Evolutionary conservation across 2,888 invertebrate species (phyloP).

Genomic region (Xestia c-nigrum): DNA sequence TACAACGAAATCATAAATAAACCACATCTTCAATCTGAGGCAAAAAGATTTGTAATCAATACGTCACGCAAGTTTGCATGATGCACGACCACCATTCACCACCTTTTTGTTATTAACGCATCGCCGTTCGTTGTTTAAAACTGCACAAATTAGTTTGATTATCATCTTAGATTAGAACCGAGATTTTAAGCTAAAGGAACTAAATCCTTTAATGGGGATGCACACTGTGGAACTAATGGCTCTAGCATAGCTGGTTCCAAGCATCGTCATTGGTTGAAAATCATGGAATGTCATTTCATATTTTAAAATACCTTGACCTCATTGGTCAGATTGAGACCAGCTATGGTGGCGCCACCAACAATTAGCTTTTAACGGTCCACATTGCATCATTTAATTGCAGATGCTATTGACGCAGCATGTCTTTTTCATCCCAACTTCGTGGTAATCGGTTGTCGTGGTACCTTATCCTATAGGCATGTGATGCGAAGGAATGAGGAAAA

Average conservation of each 20-base stretch:
- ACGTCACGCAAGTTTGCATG: conserved; percentile 47
- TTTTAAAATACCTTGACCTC: too few relatives aligned
- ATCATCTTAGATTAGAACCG: not conserved
- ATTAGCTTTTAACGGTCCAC: too few relatives aligned
- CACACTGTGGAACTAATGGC: too few relatives aligned
- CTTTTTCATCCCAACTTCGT: not conserved
- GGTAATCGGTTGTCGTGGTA: too few relatives aligned
- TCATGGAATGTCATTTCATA: too few relatives aligned
- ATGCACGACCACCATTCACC: not conserved
- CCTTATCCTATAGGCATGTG: too few relatives aligned
- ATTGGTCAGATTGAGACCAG: too few relatives aligned
- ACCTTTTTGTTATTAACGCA: not conserved
- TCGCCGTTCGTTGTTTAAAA: conserved; percentile 3
- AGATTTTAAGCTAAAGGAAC: not conserved
- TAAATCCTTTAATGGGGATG: too few relatives aligned
- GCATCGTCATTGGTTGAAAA: too few relatives aligned
- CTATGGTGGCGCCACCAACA: too few relatives aligned
- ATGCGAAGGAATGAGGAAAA: too few relatives aligned
- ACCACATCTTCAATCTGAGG: conserved; percentile 16
- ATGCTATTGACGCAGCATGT: not conserved
- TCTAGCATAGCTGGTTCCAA: too few relatives aligned
- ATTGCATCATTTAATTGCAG: not conserved
- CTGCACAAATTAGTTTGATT: not conserved
- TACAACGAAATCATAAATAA: not conserved
- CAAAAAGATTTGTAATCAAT: not conserved